Percentiles rank a stretch among this genome's conserved stretches.
phyloP scores from a whole-genome alignment of 2,113 vertebrate species.

The Porphyrio hochstetteri region DNA sequence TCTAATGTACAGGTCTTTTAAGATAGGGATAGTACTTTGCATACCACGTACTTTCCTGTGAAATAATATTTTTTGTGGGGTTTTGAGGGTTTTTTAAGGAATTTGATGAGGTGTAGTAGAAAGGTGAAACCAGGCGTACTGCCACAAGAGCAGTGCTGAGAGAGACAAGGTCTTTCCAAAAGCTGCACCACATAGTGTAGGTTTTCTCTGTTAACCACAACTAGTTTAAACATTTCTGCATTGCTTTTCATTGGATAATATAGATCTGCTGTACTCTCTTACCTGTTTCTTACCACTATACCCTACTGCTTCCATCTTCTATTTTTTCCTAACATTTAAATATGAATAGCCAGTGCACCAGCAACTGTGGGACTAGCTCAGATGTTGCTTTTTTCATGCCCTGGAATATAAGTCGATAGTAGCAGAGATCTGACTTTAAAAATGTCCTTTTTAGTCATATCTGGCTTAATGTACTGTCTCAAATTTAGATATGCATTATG shows the following conservation, averaged over 20 bases:
- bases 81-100: not conserved
- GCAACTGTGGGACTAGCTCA: not conserved
- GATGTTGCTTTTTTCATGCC: not conserved
- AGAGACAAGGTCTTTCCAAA: not conserved
- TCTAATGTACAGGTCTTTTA: not conserved
- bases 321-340: not conserved
- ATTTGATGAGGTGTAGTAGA: not conserved
- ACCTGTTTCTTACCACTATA: not conserved
- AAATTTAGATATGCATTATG: not conserved
- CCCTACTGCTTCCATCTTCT: not conserved
- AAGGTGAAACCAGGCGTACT: not conserved
- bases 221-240: not conserved
- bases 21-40: not conserved
- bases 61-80: not conserved
- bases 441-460: not conserved
- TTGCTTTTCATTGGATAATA: not conserved
- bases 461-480: not conserved
- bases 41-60: not conserved
- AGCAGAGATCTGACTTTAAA: not conserved
- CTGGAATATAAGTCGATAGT: not conserved
- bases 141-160: not conserved
- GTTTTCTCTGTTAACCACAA: not conserved
- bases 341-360: not conserved
- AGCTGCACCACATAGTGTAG: not conserved
- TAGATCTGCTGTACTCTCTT: not conserved